phyloP scores from a whole-genome alignment of 2,113 vertebrate genomes.

The Centropus bengalensis region DNA sequence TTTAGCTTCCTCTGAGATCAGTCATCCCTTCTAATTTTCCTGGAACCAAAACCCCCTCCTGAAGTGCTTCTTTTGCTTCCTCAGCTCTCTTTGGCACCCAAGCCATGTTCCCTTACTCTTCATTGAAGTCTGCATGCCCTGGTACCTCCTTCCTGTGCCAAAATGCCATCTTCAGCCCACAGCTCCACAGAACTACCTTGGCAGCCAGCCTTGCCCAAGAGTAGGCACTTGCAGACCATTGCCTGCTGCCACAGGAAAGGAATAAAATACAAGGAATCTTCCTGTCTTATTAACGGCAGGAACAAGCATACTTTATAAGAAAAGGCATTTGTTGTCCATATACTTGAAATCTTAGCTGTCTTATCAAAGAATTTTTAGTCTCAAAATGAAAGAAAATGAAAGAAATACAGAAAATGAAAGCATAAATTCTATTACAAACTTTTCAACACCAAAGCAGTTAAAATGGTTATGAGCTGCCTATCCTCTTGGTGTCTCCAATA shows the following conservation, averaged over 20 bases:
- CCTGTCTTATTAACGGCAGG: background rate
- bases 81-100: background rate
- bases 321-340: background rate
- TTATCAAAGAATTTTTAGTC: background rate
- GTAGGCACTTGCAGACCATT: rapidly evolving
- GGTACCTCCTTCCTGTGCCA: background rate
- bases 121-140: background rate
- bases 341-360: background rate
- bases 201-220: background rate
- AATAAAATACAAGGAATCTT: background rate
- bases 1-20: background rate
- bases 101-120: background rate
- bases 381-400: no score
- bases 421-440: background rate
- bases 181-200: rapidly evolving
- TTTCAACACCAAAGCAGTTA: background rate
- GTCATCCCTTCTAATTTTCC: background rate
- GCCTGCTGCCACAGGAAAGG: rapidly evolving
- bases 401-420: background rate
- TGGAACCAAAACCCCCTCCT: background rate
- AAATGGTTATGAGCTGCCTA: background rate
- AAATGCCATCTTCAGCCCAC: background rate
- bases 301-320: rapidly evolving
- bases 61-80: background rate
- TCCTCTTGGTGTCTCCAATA: background rate